Percentiles rank a stretch among this genome's conserved stretches.
phyloP scores from a whole-genome alignment of 1,140 invertebrate species.

The Zaprionus tsacasi region DNA sequence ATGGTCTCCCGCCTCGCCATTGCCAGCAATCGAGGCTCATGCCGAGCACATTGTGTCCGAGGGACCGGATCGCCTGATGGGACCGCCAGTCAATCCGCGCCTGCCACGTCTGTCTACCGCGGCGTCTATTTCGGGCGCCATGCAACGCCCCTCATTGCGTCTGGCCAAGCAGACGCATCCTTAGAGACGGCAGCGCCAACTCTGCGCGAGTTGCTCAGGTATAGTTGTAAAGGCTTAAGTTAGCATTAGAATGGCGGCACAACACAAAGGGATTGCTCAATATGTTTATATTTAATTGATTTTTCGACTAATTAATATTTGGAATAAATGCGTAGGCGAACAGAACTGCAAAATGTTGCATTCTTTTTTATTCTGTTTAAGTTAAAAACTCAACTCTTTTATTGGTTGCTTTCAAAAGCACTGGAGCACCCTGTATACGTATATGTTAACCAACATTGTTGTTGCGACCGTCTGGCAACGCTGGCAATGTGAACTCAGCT shows the following conservation, averaged over 20 bases:
- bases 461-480: not conserved
- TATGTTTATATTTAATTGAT: slow-evolving; percentile 23
- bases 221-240: slow-evolving; percentile 57
- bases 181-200: slow-evolving; percentile 42
- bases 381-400: not conserved
- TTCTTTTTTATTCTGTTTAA: not conserved
- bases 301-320: slow-evolving; percentile 14
- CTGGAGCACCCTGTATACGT: not conserved
- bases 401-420: not conserved
- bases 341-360: not conserved
- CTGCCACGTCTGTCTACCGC: slow-evolving; percentile 67
- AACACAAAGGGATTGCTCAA: slow-evolving; percentile 36
- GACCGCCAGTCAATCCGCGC: slow-evolving; percentile 75
- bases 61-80: slow-evolving; percentile 77
- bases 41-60: slow-evolving; percentile 53
- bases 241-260: slow-evolving; percentile 10
- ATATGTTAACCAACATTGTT: not conserved
- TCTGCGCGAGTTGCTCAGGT: slow-evolving; percentile 62
- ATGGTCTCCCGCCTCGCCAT: slow-evolving; percentile 81
- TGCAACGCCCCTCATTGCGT: slow-evolving; percentile 59
- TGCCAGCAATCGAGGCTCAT: slow-evolving; percentile 72
- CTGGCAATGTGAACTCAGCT: not conserved
- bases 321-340: slow-evolving; percentile 29
- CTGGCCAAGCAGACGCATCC: slow-evolving; percentile 58
- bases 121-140: slow-evolving; percentile 18